Base-by-base conservation (phyloP, 2,797 vertebrate species). In the Anolis apletophallus region DNA sequence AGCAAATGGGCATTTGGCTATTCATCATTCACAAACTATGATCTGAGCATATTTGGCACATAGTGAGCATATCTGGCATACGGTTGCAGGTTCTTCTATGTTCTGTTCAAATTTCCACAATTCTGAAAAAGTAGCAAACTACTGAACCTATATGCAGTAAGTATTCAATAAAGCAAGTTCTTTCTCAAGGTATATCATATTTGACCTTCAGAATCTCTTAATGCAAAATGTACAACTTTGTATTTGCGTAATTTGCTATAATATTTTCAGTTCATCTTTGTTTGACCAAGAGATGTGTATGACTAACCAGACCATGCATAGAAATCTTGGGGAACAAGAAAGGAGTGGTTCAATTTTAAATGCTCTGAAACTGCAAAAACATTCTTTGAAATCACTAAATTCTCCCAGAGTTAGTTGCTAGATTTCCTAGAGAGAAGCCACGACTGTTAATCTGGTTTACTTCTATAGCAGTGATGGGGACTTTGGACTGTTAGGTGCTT, bases 81-180 rank as follows among this genome's bases (percentile, higher is more conserved):
- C 29, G 57, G 50, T 6, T n/a, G 61, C 76, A 78, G 13, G 40
- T 57, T 59, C 29, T 80, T 69, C 29, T 40, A 54, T 74, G 32
- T 17, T 64, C 21, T 32, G 14, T 52, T 81, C 46, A 76, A 23
- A 71, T 26, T 34, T 78, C 34, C 69, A 14, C 40, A 84, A 26
- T 23, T 72, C 19, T 3, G 64, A 61, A 68, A 84, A 50, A 61
- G 21, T 21, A 84, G 19, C 83, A 76, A 76, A 64, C 59, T 76
- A 26, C 59, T 26, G 34, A 84, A 84, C 21, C 59, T 12, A 11
- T 34, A 6, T 75, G 10, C 26, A 64, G 46, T 52, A 46, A 21
- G 34, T 59, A 81, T 19, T 46, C 34, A 81, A 46, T 81, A 86
- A 86, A 86, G 73, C 16, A 75, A 68, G 50, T 36, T 36, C 61